Base-by-base conservation (phyloP, 2,888 invertebrate genomes). In the Augiades crinisus region DNA sequence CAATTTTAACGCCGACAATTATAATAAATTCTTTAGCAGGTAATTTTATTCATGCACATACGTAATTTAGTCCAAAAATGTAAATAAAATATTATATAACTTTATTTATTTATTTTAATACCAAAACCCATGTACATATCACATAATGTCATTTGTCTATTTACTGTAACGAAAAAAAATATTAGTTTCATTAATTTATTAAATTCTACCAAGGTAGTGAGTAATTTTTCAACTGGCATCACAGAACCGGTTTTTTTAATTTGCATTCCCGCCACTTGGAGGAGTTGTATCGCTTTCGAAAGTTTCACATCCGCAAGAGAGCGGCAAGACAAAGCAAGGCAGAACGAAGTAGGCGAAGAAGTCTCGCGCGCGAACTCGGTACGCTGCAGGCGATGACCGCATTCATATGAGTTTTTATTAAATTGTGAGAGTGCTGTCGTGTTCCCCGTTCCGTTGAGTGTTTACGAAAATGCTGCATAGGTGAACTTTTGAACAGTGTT, bases 251-350 rank as follows among this genome's bases (percentile, higher is more conserved):
- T 75, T 87, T 80, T 60, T 78, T 72, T 86, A 82, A 79, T 85
- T 82, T 74, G 69, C 84, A 88, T 89, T 87, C 86, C 81, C 77
- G 80, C 86, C 88, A 79, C 88, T 85, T 84, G 89, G 84, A 62
- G 82, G 85, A 73, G 84, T 78, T 70, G 64, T 64, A 74, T 80
- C 77, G 83, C 84, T 89, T 89, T 89, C 87, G 88, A 89, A 89
- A 89, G 89, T 89, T 89, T 88, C 81, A 87, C 86, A 88, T 89
- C 89, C 88, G 87, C 79, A 87, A 88, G 88, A 85, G 88, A 87
- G 87, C 83, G 88, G 87, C 45, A 33, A 27, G 50, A 34, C 50
- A 50, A 50, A 38, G 45, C 78, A 78, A 82, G 68, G 64, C 61
- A 67, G 50, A 50, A 30, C 37, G 50, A 82, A 83, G 81, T 80